Evolutionary conservation across 2,113 vertebrate species (phyloP).

Genomic region (Empidonax traillii): DNA sequence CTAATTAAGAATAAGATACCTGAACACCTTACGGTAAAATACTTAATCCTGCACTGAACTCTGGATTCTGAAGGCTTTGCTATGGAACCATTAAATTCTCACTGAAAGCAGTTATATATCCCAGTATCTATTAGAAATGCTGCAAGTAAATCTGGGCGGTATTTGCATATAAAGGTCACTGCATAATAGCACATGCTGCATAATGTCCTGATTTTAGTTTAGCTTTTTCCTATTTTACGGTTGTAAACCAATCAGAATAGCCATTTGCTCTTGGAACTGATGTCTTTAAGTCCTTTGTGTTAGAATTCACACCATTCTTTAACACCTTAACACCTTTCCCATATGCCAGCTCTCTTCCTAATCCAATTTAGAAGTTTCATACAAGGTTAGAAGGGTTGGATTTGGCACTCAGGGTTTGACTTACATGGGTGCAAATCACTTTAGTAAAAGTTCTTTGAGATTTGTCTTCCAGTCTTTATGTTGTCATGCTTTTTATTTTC

Average conservation of each 20-base stretch:
- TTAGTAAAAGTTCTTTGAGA: background rate
- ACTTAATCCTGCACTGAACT: background rate
- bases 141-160: background rate
- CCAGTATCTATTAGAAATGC: background rate
- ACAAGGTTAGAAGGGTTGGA: background rate
- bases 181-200: background rate
- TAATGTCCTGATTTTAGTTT: background rate
- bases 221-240: background rate
- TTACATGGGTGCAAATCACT: background rate
- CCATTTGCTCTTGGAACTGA: background rate
- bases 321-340: background rate
- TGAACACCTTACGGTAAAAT: background rate
- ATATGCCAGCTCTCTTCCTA: background rate
- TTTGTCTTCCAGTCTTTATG: background rate
- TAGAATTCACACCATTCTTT: background rate
- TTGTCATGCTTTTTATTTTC: background rate
- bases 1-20: background rate
- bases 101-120: background rate
- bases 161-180: background rate
- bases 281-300: background rate
- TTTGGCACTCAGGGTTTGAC: background rate
- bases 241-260: background rate
- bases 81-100: background rate
- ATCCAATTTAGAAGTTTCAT: background rate
- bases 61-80: background rate